These are phyloP conservation scores for Hirtodrosophila alboralis DNA, from an alignment of 2,888 invertebrate species.

Conservation along the genomic window DNA sequence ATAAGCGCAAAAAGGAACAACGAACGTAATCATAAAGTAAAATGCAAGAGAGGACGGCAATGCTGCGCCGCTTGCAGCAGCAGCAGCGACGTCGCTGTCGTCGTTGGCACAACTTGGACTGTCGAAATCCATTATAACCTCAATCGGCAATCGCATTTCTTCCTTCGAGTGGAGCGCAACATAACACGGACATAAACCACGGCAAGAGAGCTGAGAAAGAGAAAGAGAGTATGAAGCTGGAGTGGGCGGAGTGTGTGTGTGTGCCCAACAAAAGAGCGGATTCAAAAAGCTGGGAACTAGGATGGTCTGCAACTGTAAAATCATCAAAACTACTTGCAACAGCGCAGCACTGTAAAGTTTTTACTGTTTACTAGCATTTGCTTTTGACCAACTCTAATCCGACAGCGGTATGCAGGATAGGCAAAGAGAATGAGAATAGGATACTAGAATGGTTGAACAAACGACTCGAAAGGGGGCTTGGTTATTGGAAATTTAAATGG, in stretches of 20 bases:
- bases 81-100: conserved; percentile 30
- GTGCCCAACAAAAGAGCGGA: conserved; percentile 33
- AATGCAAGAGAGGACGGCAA: conserved; percentile 46
- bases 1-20: conserved; percentile 73
- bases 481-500: conserved; percentile 26
- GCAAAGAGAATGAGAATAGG: conserved; percentile 28
- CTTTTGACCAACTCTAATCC: conserved; percentile 49
- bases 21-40: conserved; percentile 66
- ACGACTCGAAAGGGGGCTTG: conserved; percentile 4
- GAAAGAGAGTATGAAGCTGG: conserved; percentile 10
- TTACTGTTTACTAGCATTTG: conserved; percentile 43
- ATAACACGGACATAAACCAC: conserved; percentile 59
- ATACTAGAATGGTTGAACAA: conserved; percentile 12
- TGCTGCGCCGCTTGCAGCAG: conserved; percentile 26
- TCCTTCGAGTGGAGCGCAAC: conserved; percentile 77
- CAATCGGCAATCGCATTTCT: conserved; percentile 81
- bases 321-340: conserved; percentile 41
- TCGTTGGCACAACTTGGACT: conserved; percentile 68
- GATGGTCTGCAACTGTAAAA: conserved; percentile 52
- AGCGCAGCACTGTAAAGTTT: conserved; percentile 35
- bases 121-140: conserved; percentile 82
- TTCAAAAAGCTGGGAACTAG: conserved; percentile 15
- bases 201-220: conserved; percentile 8
- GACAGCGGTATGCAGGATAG: conserved; percentile 13
- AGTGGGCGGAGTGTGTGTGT: conserved; percentile 25